Evolutionary conservation across 2,113 vertebrate genomes (phyloP).

Genomic region (Spheniscus mendiculus): DNA sequence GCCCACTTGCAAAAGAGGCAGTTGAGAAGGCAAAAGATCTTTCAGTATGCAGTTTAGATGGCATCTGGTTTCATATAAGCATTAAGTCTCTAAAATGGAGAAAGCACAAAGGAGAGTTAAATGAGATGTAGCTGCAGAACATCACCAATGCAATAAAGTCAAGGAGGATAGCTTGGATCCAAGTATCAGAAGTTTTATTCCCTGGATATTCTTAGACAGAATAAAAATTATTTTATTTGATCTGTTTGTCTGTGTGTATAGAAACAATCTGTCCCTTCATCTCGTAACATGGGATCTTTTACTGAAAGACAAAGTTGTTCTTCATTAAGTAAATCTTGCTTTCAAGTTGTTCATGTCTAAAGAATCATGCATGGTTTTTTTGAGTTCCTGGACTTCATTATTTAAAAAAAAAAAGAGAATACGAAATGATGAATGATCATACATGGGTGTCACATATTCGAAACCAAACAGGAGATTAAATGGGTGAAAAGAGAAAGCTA

Average conservation of each 20-base stretch:
- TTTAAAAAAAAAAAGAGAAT: background rate
- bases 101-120: background rate
- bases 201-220: background rate
- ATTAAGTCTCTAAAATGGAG: background rate
- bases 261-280: background rate
- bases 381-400: background rate
- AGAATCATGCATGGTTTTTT: background rate
- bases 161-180: background rate
- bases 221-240: background rate
- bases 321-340: background rate
- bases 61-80: background rate
- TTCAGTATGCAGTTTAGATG: background rate
- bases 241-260: background rate
- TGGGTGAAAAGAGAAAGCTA: background rate
- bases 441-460: background rate
- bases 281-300: background rate
- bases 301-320: background rate
- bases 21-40: background rate
- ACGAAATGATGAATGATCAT: background rate
- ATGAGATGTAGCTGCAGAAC: background rate
- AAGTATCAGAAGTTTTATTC: background rate
- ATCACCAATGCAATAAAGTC: background rate
- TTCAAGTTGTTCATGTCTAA: background rate
- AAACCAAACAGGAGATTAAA: background rate
- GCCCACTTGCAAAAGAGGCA: background rate